Conservation (phyloP, 2,888 invertebrate species). For the Periphyllus acericola region DNA sequence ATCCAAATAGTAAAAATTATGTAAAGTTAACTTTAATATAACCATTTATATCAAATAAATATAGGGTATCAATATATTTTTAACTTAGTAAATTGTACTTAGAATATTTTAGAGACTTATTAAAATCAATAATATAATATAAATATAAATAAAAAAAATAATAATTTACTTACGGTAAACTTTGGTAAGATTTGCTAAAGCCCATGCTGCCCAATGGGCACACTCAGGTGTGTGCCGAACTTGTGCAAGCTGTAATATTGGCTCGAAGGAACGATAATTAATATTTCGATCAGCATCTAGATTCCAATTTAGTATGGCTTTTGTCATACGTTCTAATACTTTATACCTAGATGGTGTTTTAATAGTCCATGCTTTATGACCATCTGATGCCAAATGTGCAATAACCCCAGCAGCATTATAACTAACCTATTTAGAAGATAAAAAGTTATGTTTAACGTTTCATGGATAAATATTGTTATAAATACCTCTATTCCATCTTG, state of each 20-base stretch:
- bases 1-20: too few relatives aligned
- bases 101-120: not conserved
- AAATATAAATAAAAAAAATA: too few relatives aligned
- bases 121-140: slow-evolving; percentile 38
- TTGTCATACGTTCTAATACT: slow-evolving; percentile 80
- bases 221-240: slow-evolving; percentile 89
- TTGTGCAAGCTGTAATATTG: slow-evolving; percentile 85
- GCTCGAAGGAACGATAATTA: slow-evolving; percentile 96
- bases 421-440: slow-evolving; percentile 73
- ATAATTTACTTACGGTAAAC: slow-evolving; percentile 82
- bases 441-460: not conserved
- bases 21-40: too few relatives aligned
- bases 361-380: slow-evolving; percentile 83
- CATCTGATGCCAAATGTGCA: slow-evolving; percentile 95
- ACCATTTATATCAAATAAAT: not conserved
- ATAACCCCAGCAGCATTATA: slow-evolving; percentile 96
- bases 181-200: slow-evolving; percentile 92
- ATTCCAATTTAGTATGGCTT: slow-evolving; percentile 90
- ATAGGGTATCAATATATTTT: too few relatives aligned
- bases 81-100: not conserved
- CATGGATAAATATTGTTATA: not conserved
- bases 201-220: slow-evolving; percentile 98
- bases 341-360: slow-evolving; percentile 76
- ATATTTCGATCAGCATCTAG: slow-evolving; percentile 89
- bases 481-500: slow-evolving; percentile 94